A percentile compares a stretch with the other conserved stretches of the same genome.
phyloP scores from a whole-genome alignment of 2,888 invertebrate species.

The Empis stercorea region DNA sequence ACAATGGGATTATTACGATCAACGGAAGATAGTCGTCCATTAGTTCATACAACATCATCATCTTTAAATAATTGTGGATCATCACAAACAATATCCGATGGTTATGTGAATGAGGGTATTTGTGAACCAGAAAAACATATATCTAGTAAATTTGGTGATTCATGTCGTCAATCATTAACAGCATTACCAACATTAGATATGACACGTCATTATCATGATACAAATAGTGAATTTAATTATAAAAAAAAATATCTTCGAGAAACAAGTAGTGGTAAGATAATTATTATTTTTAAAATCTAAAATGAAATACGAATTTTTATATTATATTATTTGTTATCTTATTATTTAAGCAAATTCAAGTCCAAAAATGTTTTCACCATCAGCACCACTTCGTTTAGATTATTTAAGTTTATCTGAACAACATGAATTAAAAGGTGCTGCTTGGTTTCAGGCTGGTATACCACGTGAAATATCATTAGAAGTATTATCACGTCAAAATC shows the following conservation, averaged over 20 bases:
- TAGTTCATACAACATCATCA: constrained; percentile 51
- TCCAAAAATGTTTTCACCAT: constrained; percentile 39
- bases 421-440: constrained; percentile 72
- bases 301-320: neutral
- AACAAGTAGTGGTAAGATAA: constrained; percentile 33
- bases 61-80: constrained; percentile 48
- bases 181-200: constrained; percentile 28
- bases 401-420: constrained; percentile 56
- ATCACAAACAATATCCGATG: constrained; percentile 58
- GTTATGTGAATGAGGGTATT: constrained; percentile 68
- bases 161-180: constrained; percentile 34
- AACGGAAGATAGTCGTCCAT: constrained; percentile 60
- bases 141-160: constrained; percentile 36
- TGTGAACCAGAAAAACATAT: constrained; percentile 47
- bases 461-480: constrained; percentile 89
- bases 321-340: constrained; percentile 3
- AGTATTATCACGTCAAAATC: constrained; percentile 75
- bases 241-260: constrained; percentile 34
- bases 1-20: constrained; percentile 60
- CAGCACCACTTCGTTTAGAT: constrained; percentile 39
- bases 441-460: constrained; percentile 95
- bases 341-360: constrained; percentile 32
- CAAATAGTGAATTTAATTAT: constrained; percentile 27
- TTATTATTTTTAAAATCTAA: neutral
- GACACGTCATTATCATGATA: constrained; percentile 27